Evolutionary conservation across 2,113 vertebrate genomes (phyloP).

Genomic region (Ellobius talpinus): DNA sequence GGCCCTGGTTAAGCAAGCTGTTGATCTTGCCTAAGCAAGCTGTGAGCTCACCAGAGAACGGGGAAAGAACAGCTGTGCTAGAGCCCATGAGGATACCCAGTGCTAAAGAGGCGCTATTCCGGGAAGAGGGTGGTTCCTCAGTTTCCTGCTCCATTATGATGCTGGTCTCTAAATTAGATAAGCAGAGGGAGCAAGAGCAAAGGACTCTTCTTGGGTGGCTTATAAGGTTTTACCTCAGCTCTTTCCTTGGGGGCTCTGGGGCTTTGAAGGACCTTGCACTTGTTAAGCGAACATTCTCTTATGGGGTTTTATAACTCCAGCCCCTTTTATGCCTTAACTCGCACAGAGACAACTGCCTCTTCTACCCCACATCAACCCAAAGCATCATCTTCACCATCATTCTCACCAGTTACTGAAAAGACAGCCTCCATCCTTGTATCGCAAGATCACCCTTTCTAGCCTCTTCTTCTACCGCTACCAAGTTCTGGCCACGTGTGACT

Average conservation of each 20-base stretch:
- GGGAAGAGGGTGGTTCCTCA: neutral
- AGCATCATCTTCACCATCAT: neutral
- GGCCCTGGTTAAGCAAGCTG: slow-evolving; percentile 43
- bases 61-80: neutral
- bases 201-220: neutral
- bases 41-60: slow-evolving; percentile 2
- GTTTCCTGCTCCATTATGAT: neutral
- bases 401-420: neutral
- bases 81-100: neutral
- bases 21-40: slow-evolving; percentile 20
- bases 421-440: neutral
- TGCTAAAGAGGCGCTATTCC: slow-evolving; percentile 26
- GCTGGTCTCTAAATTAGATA: neutral
- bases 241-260: neutral
- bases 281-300: neutral
- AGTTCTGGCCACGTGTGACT: neutral
- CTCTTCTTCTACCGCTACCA: neutral
- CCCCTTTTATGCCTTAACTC: neutral
- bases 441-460: neutral
- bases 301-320: too few relatives aligned
- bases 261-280: neutral
- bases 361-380: neutral
- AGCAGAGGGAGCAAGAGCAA: neutral
- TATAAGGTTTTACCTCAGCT: neutral
- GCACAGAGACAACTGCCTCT: neutral